These are phyloP conservation scores for Cydia strobilella DNA, from an alignment of 1,140 invertebrate species.

Conservation along the genomic window DNA sequence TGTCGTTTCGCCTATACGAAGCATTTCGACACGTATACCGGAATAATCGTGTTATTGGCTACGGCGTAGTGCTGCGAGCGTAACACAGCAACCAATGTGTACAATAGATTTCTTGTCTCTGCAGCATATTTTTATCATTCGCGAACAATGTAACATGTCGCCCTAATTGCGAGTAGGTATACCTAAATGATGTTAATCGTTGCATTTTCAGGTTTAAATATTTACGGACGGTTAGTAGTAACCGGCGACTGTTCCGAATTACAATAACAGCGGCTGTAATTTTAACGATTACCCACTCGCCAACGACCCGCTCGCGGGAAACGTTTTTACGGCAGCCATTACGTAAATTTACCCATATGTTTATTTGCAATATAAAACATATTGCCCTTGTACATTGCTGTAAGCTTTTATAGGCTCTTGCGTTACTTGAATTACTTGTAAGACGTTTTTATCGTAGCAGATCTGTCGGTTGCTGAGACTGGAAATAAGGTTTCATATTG, in stretches of 20 bases:
- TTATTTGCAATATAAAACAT: slow-evolving; percentile 75
- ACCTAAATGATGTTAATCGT: too few species aligned
- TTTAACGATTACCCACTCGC: slow-evolving; percentile 36
- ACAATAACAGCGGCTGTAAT: slow-evolving; percentile 32
- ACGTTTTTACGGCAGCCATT: slow-evolving; percentile 70
- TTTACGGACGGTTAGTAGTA: background rate
- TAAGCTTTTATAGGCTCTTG: slow-evolving; percentile 36
- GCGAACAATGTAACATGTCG: too few species aligned
- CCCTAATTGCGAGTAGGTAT: too few species aligned
- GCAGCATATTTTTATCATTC: too few species aligned
- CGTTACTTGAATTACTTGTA: slow-evolving; percentile 30
- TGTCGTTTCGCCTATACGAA: too few species aligned
- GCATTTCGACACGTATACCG: too few species aligned
- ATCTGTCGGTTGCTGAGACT: background rate
- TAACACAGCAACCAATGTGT: too few species aligned
- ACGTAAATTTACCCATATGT: slow-evolving; percentile 76
- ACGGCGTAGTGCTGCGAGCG: too few species aligned
- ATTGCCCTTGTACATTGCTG: slow-evolving; percentile 54
- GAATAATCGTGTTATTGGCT: too few species aligned
- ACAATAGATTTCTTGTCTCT: too few species aligned
- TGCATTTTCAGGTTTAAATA: too few species aligned
- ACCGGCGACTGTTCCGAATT: background rate
- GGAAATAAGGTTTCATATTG: too few species aligned
- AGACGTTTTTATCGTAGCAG: slow-evolving; percentile 16
- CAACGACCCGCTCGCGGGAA: slow-evolving; percentile 1